Evolutionary conservation across 2,797 vertebrate genomes (phyloP).

Genomic region (Gymnodraco acuticeps): DNA sequence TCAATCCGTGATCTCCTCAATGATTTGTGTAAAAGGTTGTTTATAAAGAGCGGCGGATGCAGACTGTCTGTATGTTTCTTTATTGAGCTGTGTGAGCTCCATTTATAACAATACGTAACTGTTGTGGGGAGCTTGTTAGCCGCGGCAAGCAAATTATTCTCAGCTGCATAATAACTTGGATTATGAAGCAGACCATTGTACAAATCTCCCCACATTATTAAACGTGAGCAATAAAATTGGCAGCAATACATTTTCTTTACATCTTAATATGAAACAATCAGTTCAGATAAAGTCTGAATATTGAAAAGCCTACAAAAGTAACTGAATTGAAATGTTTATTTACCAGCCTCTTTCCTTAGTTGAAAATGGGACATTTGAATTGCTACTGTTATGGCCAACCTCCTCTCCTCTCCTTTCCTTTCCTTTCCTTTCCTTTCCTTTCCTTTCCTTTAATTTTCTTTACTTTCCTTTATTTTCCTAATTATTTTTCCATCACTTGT

Average conservation of each 20-base stretch:
- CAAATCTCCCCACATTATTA: constrained; percentile 14
- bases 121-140: constrained; percentile 45
- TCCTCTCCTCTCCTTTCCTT: neutral
- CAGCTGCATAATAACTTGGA: constrained; percentile 36
- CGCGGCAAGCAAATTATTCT: constrained; percentile 34
- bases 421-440: neutral
- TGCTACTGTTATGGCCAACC: too few relatives aligned
- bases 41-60: constrained; percentile 21
- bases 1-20: constrained; percentile 3
- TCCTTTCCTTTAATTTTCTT: neutral
- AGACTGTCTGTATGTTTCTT: constrained; percentile 29
- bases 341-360: neutral
- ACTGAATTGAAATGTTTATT: neutral
- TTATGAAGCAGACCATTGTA: constrained; percentile 33
- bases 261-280: constrained; percentile 2
- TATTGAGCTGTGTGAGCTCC: constrained; percentile 23
- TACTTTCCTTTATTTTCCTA: neutral
- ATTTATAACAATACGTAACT: constrained; percentile 47
- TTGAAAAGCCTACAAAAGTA: constrained; percentile 8
- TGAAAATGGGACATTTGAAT: neutral
- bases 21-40: neutral
- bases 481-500: neutral
- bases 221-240: constrained; percentile 21
- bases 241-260: neutral
- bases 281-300: neutral